Base-by-base conservation (phyloP, 2,797 vertebrate genomes). In the Gallinago solitaria region DNA sequence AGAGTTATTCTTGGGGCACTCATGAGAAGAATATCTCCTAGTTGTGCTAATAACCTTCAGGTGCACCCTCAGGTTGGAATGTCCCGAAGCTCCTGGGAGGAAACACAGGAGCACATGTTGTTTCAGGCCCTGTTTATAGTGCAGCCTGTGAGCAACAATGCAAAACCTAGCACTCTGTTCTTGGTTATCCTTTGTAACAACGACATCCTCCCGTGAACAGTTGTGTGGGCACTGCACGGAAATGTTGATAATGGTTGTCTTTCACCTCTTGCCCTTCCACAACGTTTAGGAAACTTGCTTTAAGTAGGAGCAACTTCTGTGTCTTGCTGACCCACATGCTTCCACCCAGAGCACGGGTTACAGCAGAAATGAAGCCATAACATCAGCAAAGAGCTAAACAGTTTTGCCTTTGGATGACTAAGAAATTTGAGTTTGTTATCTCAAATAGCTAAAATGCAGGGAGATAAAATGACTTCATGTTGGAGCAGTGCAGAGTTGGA, bases 391-490 rank as follows among this genome's bases (percentile, higher is more conserved):
- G 33, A 64, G n/a, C 35, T 53, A 28, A 60, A 33, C 15, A 65
- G 13, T 64, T 93, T 75, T 83, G 73, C 59, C 48, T 77, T 41
- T 48, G 35, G 63, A 69, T 74, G 80, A 70, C 21, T 43, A 53
- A 91, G 70, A 85, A 86, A 57, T 80, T 16, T 68, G 70, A 81
- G 17, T 69, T 80, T 60, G 18, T 93, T 93, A 57, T 87, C 86
- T 87, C 75, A 89, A 84, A 93, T 7, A 87, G 43, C 79, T 83
- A 32, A 90, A 80, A 70, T 0, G 1, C 35, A 69, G 21, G 20
- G 27, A 89, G 65, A 73, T 85, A 79, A 85, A 90, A 90, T 91
- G 30, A 95, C 69, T 82, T 92, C 57, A 76, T 89, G 47, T 87
- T 91, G 79, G 85, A 96, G 51, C 10, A 1, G 10, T 30, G 41